Base-by-base conservation (phyloP, 2,797 vertebrate genomes). In the Gymnodraco acuticeps region DNA sequence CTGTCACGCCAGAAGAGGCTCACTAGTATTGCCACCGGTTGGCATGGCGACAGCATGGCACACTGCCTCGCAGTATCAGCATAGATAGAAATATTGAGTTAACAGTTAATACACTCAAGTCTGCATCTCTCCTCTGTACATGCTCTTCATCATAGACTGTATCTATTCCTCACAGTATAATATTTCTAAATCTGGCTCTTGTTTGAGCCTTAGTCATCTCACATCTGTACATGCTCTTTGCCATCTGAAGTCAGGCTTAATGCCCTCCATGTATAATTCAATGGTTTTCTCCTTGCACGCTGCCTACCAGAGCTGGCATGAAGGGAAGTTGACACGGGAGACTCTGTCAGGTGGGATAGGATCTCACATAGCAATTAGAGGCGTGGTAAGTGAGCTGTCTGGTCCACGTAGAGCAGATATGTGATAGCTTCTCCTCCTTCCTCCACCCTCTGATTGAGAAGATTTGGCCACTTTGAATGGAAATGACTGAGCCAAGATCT, bases 261-360 rank as follows among this genome's bases (percentile, higher is more conserved):
- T 87, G 75, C 81, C 64, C 73, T 59, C 64, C 77, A 89, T 93
- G 87, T 76, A 83, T 93, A 89, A 92, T 93, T 90, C 90, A 92
- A 77, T 20, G 78, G 74, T 77, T 78, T 82, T 86, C 83, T 88
- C 42, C 61, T 80, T 74, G 82, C 83, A 87, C 48, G 74, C 80
- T 81, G 74, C 75, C 69, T 83, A 87, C 81, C 70, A n/a, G 71
- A 72, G 78, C 62, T 27, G 16, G 41, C 58, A 50, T 89, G 80
- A 87, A 89, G 89, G 65, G 64, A 78, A 83, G 82, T 77, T 89
- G 88, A 90, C 82, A 82, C 73, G 76, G 73, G 71, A 89, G 71
- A 75, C 79, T 88, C 64, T 88, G 88, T 89, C 83, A 85, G 80
- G 87, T 87, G 75, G 79, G 87, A 83, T 77, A 82, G 74, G 77